phyloP scores from a whole-genome alignment of 2,797 vertebrate genomes.

The Chaunax sp. region DNA sequence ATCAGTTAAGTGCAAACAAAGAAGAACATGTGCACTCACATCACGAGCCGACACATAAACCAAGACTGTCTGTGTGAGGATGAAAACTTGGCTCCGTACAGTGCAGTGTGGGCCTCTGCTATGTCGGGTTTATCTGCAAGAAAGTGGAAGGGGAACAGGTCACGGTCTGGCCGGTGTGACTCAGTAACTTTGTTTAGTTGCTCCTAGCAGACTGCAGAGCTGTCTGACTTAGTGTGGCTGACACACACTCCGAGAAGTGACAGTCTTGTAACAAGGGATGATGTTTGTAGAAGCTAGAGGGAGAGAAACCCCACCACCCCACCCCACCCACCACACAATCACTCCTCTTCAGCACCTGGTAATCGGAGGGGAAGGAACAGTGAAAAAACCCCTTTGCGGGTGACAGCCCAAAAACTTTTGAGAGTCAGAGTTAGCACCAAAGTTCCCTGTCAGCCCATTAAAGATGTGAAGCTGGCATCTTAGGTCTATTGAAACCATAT shows the following conservation, averaged over 20 bases:
- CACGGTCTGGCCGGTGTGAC: constrained; percentile 68
- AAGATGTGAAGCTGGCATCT: constrained; percentile 97
- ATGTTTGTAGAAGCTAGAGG: constrained; percentile 85
- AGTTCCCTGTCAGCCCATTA: constrained; percentile 99
- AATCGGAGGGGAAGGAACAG: constrained; percentile 75
- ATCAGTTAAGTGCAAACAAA: constrained; percentile 38
- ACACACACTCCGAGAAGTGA: constrained; percentile 86
- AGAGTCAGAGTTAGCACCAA: constrained; percentile 96
- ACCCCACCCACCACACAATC: constrained; percentile 88
- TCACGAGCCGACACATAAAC: constrained; percentile 32
- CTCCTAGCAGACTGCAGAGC: constrained; percentile 85
- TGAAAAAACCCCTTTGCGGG: constrained; percentile 86
- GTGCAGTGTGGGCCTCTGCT: constrained; percentile 55
- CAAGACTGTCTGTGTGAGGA: constrained; percentile 33
- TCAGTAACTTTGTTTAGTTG: constrained; percentile 88
- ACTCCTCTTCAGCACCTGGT: constrained; percentile 89
- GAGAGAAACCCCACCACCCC: too few relatives aligned
- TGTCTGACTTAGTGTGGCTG: constrained; percentile 85
- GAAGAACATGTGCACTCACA: constrained; percentile 39
- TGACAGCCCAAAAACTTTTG: constrained; percentile 94
- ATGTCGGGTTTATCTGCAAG: constrained; percentile 21
- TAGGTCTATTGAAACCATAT: constrained; percentile 98
- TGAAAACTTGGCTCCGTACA: constrained; percentile 80
- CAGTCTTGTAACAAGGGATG: constrained; percentile 85
- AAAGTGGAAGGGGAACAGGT: constrained; percentile 27